Percentiles rank a stretch among this genome's conserved stretches.
phyloP scores from a whole-genome alignment of 1,140 invertebrate species.

The Formica exsecta region DNA sequence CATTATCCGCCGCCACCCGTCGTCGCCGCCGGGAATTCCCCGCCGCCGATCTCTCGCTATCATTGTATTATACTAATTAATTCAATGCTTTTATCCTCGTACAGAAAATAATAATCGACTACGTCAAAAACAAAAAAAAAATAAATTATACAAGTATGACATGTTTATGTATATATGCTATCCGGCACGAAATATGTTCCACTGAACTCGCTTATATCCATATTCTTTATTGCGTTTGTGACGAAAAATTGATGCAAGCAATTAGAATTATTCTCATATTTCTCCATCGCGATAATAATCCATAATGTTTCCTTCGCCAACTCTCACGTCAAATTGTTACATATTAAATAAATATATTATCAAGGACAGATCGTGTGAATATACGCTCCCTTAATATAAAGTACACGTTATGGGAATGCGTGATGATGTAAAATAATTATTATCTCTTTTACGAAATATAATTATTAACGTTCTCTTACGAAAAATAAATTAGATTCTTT shows the following conservation, averaged over 20 bases:
- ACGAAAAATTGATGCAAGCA: slow-evolving; percentile 47
- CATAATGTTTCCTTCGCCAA: slow-evolving; percentile 27
- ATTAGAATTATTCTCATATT: slow-evolving; percentile 60
- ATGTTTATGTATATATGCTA: slow-evolving; percentile 37
- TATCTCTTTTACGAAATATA: slow-evolving; percentile 6
- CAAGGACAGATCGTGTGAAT: slow-evolving; percentile 45
- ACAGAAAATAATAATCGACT: slow-evolving; percentile 55
- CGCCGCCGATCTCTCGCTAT: slow-evolving; percentile 55
- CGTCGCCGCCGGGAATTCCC: slow-evolving; percentile 52
- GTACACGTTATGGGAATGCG: slow-evolving; percentile 24
- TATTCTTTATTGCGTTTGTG: no score
- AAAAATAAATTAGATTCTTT: slow-evolving; percentile 35
- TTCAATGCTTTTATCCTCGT: slow-evolving; percentile 57
- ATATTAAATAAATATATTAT: slow-evolving; percentile 59
- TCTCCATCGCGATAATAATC: slow-evolving; percentile 31
- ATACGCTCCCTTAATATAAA: slow-evolving; percentile 39
- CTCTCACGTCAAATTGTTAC: slow-evolving; percentile 41
- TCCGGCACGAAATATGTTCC: slow-evolving; percentile 14
- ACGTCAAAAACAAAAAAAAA: slow-evolving; percentile 50
- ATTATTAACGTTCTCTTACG: slow-evolving; percentile 14
- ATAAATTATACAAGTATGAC: slow-evolving; percentile 36
- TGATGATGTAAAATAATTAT: slow-evolving; percentile 47
- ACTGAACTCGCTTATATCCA: slow-evolving; percentile 19
- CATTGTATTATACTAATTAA: slow-evolving; percentile 60
- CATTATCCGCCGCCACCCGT: slow-evolving; percentile 53